These are phyloP conservation scores for Coracias cyanogaster DNA, from an alignment of 2,797 vertebrate genomes.

Conservation along the genomic window DNA sequence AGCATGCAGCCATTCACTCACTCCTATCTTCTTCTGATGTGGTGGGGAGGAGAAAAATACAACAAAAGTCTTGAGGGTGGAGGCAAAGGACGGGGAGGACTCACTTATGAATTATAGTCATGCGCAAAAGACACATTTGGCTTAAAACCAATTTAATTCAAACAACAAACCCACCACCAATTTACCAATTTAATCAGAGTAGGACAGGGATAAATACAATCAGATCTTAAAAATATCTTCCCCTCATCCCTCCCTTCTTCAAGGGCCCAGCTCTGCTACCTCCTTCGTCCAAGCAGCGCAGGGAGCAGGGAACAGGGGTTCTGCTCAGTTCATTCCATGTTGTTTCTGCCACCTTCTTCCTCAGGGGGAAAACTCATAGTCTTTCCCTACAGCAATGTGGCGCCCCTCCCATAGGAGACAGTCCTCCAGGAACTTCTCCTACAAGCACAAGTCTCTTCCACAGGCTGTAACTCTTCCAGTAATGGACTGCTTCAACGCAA, in stretches of 20 bases:
- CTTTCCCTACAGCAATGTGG: not conserved
- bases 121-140: not conserved
- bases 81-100: not conserved
- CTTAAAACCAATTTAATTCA: not conserved
- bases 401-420: not conserved
- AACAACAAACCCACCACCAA: not conserved
- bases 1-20: too few species aligned
- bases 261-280: too few species aligned
- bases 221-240: not conserved
- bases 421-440: not conserved
- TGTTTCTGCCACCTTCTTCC: too few species aligned
- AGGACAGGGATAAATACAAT: not conserved
- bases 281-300: too few species aligned
- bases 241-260: too few species aligned
- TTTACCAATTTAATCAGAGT: not conserved
- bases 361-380: not conserved
- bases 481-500: not conserved
- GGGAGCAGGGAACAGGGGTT: too few species aligned
- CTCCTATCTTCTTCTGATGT: too few species aligned
- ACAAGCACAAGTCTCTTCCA: not conserved
- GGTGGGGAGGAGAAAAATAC: not conserved
- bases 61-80: not conserved
- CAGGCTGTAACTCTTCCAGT: not conserved
- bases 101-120: not conserved
- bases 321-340: too few species aligned